Conservation (phyloP, 2,113 vertebrate species). For the Sturnus vulgaris region DNA sequence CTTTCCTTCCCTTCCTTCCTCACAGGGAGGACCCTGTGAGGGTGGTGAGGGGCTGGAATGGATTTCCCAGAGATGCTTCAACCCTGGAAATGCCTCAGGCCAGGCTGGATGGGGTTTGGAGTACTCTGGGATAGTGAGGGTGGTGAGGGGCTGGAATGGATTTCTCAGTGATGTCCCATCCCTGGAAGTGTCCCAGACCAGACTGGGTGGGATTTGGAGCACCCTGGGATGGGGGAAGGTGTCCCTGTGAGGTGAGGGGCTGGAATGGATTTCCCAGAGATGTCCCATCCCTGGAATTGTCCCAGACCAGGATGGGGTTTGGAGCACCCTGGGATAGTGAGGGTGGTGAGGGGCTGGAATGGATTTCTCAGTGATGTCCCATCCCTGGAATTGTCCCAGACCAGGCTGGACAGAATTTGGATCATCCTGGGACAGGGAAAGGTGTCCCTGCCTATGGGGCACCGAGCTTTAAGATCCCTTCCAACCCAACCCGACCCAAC, state of each 20-base stretch:
- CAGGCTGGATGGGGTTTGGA: not conserved
- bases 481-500: not conserved
- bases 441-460: rapidly evolving
- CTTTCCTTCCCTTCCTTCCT: too few species aligned
- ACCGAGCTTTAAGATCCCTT: rapidly evolving
- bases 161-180: too few species aligned
- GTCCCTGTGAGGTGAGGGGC: not conserved
- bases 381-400: not conserved
- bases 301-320: too few species aligned
- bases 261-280: too few species aligned
- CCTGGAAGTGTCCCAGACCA: too few species aligned
- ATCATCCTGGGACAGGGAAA: rapidly evolving
- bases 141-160: too few species aligned
- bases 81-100: not conserved
- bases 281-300: too few species aligned
- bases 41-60: not conserved
- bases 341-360: too few species aligned
- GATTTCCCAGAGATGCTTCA: not conserved
- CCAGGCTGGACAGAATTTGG: rapidly evolving
- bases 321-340: too few species aligned
- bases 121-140: rapidly evolving
- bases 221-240: too few species aligned
- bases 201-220: too few species aligned
- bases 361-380: not conserved
- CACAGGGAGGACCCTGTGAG: not conserved